Evolutionary conservation across 2,888 invertebrate genomes (phyloP).

Genomic region (Drosophila ustulata): DNA sequence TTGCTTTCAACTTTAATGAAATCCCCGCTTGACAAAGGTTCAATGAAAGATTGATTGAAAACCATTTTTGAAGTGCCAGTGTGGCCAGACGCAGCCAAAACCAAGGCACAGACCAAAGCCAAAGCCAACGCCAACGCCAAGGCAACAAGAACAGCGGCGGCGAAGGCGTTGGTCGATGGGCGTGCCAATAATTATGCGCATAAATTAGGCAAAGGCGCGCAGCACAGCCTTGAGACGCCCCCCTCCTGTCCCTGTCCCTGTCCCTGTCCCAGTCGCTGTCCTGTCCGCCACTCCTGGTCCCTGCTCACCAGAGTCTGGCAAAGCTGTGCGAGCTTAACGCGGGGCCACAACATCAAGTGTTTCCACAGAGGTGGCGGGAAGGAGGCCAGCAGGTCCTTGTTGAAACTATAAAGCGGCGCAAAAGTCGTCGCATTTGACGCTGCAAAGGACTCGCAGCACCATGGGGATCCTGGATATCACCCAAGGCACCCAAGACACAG

Average conservation of each 20-base stretch:
- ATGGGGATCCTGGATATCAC: slow-evolving; percentile 13
- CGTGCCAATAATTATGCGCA: slow-evolving; percentile 74
- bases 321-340: slow-evolving; percentile 37
- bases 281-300: not conserved
- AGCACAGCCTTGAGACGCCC: slow-evolving; percentile 27
- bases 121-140: slow-evolving; percentile 1
- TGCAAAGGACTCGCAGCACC: slow-evolving; percentile 16
- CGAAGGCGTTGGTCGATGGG: slow-evolving; percentile 37
- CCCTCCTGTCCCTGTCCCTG: not conserved
- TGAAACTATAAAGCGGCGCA: slow-evolving; percentile 57
- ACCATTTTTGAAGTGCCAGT: slow-evolving; percentile 70
- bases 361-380: not conserved
- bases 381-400: not conserved
- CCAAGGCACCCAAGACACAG: not conserved
- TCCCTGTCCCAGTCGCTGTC: too few relatives aligned
- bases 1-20: slow-evolving; percentile 74
- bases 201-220: slow-evolving; percentile 63
- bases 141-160: not conserved
- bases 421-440: slow-evolving; percentile 34
- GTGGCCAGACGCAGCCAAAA: slow-evolving; percentile 15
- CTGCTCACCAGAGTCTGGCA: slow-evolving; percentile 8
- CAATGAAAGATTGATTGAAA: slow-evolving; percentile 77
- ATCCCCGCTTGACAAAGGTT: slow-evolving; percentile 75
- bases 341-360: slow-evolving; percentile 22
- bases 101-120: not conserved